Evolutionary conservation across 2,797 vertebrate genomes (phyloP), one percentile per base, ranked within the genome.

Genomic region (Manis crassicaudata): DNA sequence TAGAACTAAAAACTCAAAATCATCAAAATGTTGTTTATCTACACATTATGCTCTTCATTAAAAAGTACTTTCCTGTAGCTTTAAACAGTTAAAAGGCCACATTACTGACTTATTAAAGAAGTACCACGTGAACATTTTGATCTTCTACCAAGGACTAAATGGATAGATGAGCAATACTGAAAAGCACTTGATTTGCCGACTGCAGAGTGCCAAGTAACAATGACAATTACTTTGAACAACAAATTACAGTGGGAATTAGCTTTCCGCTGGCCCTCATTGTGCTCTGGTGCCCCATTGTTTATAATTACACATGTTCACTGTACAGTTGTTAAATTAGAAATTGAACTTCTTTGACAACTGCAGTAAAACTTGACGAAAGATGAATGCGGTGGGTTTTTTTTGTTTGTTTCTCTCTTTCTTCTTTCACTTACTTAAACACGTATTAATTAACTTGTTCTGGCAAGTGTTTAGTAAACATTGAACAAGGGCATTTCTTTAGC

Each of bases 361-460:
- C 76, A 79, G 50, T 60, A 91, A 93, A 96, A 95, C 76, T 94
- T 95, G 70, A 97, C 97, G 91, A 94, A 96, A 97, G 93, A 97
- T 35, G 63, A 96, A 96, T 87, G 88, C 90, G 88, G 81, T 68
- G 46, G 46, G 46, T 0, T 87, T 77, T 83, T 60, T 72, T 86
- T 88, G 35, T 50, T 50, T 75, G 32, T 79, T 86, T 92, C 52
- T 63, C 87, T 93, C 93, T 76, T 92, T 89, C 92, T 67, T 87
- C 93, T 82, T 96, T 95, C 73, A 94, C 88, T 94, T 92, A 89
- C 92, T 97, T 96, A 97, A 97, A 75, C 95, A 96, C 54, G 90
- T 97, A 97, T 97, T 97, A 98, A 98, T 97, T 97, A 97, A 96
- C 95, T 97, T 94, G 90, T 95, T 96, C 96, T 96, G 95, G 97